phyloP scores from a whole-genome alignment of 2,113 vertebrate genomes.

The Turdus rufiventris region DNA sequence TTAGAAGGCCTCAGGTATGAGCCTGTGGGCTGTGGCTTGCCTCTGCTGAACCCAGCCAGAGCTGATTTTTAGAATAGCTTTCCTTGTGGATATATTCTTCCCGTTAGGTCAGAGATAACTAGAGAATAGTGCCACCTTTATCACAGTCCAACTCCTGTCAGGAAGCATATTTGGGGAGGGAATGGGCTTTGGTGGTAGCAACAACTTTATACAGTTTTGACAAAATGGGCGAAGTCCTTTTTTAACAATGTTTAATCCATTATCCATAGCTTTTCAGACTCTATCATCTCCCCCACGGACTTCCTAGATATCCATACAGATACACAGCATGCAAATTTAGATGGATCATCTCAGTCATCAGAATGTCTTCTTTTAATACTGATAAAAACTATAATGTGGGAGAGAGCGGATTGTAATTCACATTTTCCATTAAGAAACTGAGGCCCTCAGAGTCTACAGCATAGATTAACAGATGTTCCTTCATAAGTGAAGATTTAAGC shows the following conservation, averaged over 20 bases:
- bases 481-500: background rate
- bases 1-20: background rate
- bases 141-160: background rate
- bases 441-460: background rate
- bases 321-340: background rate
- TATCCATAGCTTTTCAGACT: background rate
- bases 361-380: background rate
- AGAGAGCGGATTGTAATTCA: background rate
- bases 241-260: background rate
- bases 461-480: background rate
- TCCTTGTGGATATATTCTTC: background rate
- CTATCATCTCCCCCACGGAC: background rate
- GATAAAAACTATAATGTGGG: background rate
- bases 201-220: background rate
- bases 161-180: background rate
- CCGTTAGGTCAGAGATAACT: background rate
- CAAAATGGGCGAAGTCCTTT: background rate
- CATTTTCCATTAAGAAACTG: background rate
- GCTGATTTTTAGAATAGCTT: background rate
- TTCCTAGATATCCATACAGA: background rate
- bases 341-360: background rate
- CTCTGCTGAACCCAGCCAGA: fast-evolving
- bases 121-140: background rate
- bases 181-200: background rate
- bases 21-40: background rate